Conservation (phyloP, 2,113 vertebrate species). For the Capricornis sumatraensis region DNA sequence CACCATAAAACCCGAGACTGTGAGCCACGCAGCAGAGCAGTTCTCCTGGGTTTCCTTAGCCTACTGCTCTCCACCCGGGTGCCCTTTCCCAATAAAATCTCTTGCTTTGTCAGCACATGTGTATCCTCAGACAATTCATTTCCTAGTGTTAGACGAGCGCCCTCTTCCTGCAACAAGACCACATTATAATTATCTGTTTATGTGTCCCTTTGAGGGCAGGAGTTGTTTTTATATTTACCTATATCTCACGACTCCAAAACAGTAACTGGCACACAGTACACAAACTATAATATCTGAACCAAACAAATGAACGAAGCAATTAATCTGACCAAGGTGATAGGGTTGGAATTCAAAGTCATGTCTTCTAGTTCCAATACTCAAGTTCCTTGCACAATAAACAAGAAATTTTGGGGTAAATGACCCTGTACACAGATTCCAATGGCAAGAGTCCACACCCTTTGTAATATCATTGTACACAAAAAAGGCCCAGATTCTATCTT, state of each 20-base stretch:
- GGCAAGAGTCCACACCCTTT: conserved; percentile 31
- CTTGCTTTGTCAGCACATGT: no score
- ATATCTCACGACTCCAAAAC: not conserved
- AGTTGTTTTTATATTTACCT: not conserved
- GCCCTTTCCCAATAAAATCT: no score
- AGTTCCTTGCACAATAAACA: conserved; percentile 28
- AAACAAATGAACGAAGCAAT: conserved; percentile 16
- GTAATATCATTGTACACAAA: not conserved
- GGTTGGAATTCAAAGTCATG: conserved; percentile 28
- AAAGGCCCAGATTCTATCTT: not conserved
- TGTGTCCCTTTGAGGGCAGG: not conserved
- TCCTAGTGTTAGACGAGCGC: no score
- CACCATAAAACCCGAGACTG: no score
- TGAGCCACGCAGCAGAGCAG: no score
- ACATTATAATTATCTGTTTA: not conserved
- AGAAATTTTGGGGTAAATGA: conserved; percentile 70
- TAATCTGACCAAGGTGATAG: not conserved
- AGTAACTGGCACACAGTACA: conserved; percentile 17
- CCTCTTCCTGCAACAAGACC: not conserved
- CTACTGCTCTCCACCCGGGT: no score
- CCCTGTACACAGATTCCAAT: conserved; percentile 39
- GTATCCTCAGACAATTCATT: no score
- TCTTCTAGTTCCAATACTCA: not conserved
- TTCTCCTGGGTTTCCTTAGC: no score
- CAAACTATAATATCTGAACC: not conserved